phyloP scores from a whole-genome alignment of 35 echinoderm and acorn worm species.

The Ophioderma brevispina region DNA sequence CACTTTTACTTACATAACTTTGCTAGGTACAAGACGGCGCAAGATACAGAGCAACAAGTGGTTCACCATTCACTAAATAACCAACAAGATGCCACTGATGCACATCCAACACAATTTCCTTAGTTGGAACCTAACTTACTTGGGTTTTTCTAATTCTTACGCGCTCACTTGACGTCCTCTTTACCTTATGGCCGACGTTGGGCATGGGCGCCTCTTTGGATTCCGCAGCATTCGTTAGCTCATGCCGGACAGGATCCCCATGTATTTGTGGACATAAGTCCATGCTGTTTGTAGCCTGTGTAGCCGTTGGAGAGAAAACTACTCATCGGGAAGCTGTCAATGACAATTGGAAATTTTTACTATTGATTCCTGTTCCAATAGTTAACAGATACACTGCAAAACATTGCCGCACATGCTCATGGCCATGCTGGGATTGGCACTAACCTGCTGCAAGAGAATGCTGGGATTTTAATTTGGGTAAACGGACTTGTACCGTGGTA shows the following conservation, averaged over 20 bases:
- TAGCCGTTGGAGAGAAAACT: conserved; percentile 17
- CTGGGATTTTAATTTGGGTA: no score
- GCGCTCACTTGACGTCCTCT: conserved; percentile 4
- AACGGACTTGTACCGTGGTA: no score
- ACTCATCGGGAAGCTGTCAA: no score
- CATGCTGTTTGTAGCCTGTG: conserved; percentile 72
- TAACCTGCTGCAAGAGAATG: no score
- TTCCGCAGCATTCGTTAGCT: conserved; percentile 81
- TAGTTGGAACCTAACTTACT: conserved; percentile 7
- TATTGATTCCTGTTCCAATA: no score
- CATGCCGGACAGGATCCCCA: conserved; percentile 67
- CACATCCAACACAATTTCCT: background rate
- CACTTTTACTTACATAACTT: no score
- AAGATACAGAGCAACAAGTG: no score
- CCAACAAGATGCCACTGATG: background rate
- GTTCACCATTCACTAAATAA: background rate
- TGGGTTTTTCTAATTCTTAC: conserved; percentile 18
- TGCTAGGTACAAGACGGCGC: no score
- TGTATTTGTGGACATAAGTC: conserved; percentile 49
- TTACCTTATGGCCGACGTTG: conserved; percentile 82
- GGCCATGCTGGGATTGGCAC: no score
- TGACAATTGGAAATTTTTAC: no score
- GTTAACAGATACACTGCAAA: no score
- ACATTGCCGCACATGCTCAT: no score
- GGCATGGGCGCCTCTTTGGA: conserved; percentile 82